phyloP scores from a whole-genome alignment of 2,888 invertebrate genomes.

The Mechanitis messenoides region DNA sequence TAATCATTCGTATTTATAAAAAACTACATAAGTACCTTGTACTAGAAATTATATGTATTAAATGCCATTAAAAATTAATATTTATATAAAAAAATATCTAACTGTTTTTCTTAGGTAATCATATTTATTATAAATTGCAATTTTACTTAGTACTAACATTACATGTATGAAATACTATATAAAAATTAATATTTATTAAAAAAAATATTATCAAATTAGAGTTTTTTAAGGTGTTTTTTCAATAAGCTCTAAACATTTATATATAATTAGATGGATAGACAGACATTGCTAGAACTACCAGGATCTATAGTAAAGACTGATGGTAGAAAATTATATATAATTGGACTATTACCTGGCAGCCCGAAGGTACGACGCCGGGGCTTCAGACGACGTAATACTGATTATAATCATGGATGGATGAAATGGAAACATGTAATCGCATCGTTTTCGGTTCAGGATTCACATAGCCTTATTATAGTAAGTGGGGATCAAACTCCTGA shows the following conservation, averaged over 20 bases:
- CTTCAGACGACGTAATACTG: conserved; percentile 54
- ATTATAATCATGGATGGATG: conserved; percentile 45
- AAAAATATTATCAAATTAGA: no score
- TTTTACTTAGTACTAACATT: no score
- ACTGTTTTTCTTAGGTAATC: no score
- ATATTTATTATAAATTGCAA: no score
- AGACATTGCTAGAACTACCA: conserved; percentile 52
- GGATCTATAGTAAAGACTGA: conserved; percentile 69
- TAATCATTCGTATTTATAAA: no score
- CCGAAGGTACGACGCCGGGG: conserved; percentile 43
- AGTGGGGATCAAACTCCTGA: conserved; percentile 70
- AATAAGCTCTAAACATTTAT: conserved; percentile 37
- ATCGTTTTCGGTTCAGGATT: conserved; percentile 67
- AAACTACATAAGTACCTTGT: no score
- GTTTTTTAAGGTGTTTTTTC: not conserved
- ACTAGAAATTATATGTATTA: no score
- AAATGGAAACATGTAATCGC: conserved; percentile 69
- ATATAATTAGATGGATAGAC: conserved; percentile 69
- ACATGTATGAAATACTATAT: no score
- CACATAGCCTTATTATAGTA: conserved; percentile 74
- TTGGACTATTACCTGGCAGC: conserved; percentile 65
- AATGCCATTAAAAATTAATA: no score
- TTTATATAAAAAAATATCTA: no score
- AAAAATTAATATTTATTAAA: no score
- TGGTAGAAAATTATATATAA: conserved; percentile 74